Evolutionary conservation across 2,797 vertebrate species (phyloP).

Genomic region (Nasua narica): DNA sequence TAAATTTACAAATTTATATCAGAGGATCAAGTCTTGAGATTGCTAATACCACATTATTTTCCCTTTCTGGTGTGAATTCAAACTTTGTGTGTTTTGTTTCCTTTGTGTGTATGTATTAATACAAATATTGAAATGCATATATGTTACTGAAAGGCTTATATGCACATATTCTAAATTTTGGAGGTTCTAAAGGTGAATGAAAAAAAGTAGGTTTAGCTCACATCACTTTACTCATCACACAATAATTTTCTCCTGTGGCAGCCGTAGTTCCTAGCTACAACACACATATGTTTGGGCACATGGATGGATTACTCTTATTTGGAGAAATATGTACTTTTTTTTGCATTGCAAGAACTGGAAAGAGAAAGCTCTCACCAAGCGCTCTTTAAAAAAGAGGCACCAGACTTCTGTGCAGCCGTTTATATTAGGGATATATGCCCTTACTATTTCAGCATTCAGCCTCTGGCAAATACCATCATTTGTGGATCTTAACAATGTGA

Average conservation of each 20-base stretch:
- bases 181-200: neutral
- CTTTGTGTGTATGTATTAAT: neutral
- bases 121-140: neutral
- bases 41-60: neutral
- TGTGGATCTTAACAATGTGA: neutral
- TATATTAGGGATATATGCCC: neutral
- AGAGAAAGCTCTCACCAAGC: neutral
- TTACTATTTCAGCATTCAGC: neutral
- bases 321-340: neutral
- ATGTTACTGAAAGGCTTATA: neutral
- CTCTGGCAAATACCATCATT: neutral
- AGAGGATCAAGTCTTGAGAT: neutral
- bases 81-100: neutral
- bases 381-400: neutral
- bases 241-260: neutral
- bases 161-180: neutral
- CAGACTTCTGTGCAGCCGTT: neutral
- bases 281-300: neutral
- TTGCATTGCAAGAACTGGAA: neutral
- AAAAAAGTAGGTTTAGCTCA: neutral
- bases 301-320: neutral
- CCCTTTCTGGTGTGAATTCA: neutral
- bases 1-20: neutral
- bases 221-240: neutral
- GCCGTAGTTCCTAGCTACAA: neutral